These are phyloP conservation scores for Dasyurus viverrinus DNA, from an alignment of 2,113 vertebrate genomes.

Conservation along the genomic window DNA sequence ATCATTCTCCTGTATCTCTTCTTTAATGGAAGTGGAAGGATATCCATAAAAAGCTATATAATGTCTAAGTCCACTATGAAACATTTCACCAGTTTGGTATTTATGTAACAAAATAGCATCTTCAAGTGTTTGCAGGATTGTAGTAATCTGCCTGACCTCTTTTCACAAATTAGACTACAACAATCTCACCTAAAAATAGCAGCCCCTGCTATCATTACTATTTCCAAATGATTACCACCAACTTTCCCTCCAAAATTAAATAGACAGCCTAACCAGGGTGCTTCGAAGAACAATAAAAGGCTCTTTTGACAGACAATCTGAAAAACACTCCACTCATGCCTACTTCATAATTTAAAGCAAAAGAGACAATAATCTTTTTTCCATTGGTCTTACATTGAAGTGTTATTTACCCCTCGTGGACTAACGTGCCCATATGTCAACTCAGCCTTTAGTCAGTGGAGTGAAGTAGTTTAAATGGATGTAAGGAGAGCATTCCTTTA, in stretches of 20 bases:
- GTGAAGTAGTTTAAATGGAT: constrained; percentile 4
- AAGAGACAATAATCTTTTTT: neutral
- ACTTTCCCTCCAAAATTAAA: constrained; percentile 38
- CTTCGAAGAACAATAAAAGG: constrained; percentile 45
- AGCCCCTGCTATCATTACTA: neutral
- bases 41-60: constrained; percentile 56
- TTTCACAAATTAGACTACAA: constrained; percentile 30
- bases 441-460: neutral
- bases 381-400: constrained; percentile 10
- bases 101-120: constrained; percentile 20
- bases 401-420: neutral
- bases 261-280: constrained; percentile 63
- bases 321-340: neutral
- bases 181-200: constrained; percentile 46
- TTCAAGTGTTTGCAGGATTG: constrained; percentile 46
- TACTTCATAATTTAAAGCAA: constrained; percentile 33
- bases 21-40: constrained; percentile 61
- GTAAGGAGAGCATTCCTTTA: constrained; percentile 14
- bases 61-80: constrained; percentile 49
- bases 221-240: neutral
- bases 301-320: neutral
- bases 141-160: constrained; percentile 33
- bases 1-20: constrained; percentile 32
- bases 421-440: neutral
- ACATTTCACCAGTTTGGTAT: constrained; percentile 55